These are phyloP conservation scores for Cheiracanthium punctorium DNA, from an alignment of 2,888 invertebrate species.

Conservation along the genomic window DNA sequence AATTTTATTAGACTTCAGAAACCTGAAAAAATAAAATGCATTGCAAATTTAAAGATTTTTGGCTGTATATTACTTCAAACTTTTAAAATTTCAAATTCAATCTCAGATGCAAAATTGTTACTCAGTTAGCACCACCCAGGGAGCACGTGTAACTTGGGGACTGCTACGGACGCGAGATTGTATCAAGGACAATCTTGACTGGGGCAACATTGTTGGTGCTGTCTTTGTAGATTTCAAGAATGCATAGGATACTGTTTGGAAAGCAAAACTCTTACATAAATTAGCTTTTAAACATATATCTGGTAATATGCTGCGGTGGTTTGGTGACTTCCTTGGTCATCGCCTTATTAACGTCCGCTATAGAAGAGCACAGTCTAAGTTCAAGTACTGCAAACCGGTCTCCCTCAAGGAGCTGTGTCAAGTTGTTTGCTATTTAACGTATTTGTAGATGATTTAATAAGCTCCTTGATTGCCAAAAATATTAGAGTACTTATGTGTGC, in stretches of 20 bases:
- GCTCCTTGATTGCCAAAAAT: not conserved
- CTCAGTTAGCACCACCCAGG: no score
- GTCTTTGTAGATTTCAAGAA: conserved; percentile 29
- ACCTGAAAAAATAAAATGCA: no score
- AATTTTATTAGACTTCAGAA: no score
- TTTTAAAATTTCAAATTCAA: no score
- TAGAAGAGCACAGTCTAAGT: not conserved
- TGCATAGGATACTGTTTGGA: conserved; percentile 12
- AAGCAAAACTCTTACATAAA: not conserved
- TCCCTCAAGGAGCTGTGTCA: not conserved
- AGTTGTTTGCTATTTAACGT: conserved; percentile 14
- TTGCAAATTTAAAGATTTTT: no score
- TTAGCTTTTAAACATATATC: not conserved
- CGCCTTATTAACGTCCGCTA: not conserved
- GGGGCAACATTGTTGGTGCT: not conserved
- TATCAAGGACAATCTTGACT: no score
- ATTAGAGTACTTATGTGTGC: conserved; percentile 11
- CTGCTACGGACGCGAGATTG: no score
- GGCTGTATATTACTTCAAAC: no score
- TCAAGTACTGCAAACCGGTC: not conserved
- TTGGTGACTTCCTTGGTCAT: conserved; percentile 2
- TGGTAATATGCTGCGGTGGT: not conserved
- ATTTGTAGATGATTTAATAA: not conserved
- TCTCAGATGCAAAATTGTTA: no score
- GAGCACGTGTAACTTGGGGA: no score